Evolutionary conservation across 2,888 invertebrate species (phyloP).

Genomic region (Lottia gigantea): DNA sequence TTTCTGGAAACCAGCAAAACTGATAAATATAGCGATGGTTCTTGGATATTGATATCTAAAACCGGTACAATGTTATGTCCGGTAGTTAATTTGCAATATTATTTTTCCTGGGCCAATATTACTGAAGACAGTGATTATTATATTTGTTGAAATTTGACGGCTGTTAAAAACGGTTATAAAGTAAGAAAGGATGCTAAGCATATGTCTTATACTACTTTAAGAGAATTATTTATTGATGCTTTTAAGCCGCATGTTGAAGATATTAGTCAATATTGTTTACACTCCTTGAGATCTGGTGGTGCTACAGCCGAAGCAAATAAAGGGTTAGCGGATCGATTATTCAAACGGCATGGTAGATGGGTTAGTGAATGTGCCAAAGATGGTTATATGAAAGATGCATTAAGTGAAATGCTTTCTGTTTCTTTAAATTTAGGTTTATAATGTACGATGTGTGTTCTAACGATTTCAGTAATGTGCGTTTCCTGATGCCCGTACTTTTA

Average conservation of each 20-base stretch:
- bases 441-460: no score
- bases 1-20: slow-evolving; percentile 28
- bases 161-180: slow-evolving; percentile 9
- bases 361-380: slow-evolving; percentile 12
- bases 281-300: slow-evolving; percentile 21
- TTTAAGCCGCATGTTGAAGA: slow-evolving; percentile 22
- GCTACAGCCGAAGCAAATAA: slow-evolving; percentile 21
- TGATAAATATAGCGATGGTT: slow-evolving; percentile 24
- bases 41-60: slow-evolving; percentile 15
- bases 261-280: slow-evolving; percentile 19
- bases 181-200: slow-evolving; percentile 5
- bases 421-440: slow-evolving; percentile 7
- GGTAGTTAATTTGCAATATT: slow-evolving; percentile 14
- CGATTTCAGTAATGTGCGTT: no score
- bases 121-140: not conserved
- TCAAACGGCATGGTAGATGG: slow-evolving; percentile 25
- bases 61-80: slow-evolving; percentile 21
- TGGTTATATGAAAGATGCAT: slow-evolving; percentile 13
- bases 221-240: slow-evolving; percentile 22
- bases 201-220: slow-evolving; percentile 20
- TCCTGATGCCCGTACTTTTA: no score
- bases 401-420: slow-evolving; percentile 3
- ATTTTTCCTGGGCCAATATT: not conserved
- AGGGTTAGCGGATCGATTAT: slow-evolving; percentile 23
- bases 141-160: slow-evolving; percentile 13